Evolutionary conservation across 2,113 vertebrate species (phyloP).

Genomic region (Salvelinus sp.): DNA sequence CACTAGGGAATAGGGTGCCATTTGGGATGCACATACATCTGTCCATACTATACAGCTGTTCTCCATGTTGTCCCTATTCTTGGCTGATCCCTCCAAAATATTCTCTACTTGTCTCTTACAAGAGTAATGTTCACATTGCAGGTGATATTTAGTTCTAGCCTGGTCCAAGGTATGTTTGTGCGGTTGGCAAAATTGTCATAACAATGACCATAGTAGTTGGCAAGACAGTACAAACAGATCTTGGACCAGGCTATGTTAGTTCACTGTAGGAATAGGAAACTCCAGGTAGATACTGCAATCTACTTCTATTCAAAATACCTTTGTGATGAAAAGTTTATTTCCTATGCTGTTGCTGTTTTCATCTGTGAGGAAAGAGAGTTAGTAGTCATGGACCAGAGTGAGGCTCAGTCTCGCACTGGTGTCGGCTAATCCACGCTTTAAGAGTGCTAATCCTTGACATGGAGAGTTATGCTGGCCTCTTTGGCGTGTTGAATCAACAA

Average conservation of each 20-base stretch:
- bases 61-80: background rate
- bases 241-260: background rate
- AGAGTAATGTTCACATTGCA: too few relatives aligned
- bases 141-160: too few relatives aligned
- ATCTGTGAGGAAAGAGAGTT: background rate
- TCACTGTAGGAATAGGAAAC: background rate
- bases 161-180: background rate
- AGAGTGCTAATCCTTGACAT: conserved; percentile 9
- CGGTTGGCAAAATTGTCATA: background rate
- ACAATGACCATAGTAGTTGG: too few relatives aligned
- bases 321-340: background rate
- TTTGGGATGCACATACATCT: too few relatives aligned
- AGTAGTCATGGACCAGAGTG: background rate
- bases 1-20: too few relatives aligned
- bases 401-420: background rate
- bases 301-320: background rate
- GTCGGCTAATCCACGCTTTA: background rate
- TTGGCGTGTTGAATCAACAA: conserved; percentile 10
- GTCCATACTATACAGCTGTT: too few relatives aligned
- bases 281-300: too few relatives aligned
- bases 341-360: background rate
- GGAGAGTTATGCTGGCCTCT: conserved; percentile 10
- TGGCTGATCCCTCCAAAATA: background rate
- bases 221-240: background rate
- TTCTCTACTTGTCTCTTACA: background rate